Percentiles rank a stretch among this genome's conserved stretches.
phyloP scores from a whole-genome alignment of 2,888 invertebrate species.

The Trypoxylon attenuatum region DNA sequence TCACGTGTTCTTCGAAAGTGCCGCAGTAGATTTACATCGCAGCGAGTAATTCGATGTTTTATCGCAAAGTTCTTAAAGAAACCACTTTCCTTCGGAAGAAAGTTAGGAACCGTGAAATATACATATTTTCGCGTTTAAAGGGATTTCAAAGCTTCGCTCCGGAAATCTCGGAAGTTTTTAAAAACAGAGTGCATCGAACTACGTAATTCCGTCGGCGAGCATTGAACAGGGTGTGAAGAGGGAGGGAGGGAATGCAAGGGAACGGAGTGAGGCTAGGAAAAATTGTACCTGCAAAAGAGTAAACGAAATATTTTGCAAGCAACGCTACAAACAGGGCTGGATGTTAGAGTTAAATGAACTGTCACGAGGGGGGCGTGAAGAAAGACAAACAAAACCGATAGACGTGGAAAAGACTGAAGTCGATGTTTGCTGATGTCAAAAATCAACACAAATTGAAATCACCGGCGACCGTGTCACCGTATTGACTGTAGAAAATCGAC shows the following conservation, averaged over 20 bases:
- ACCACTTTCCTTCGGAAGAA: no score
- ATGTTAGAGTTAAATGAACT: slow-evolving; percentile 69
- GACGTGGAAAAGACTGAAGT: slow-evolving; percentile 55
- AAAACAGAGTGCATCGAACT: slow-evolving; percentile 5
- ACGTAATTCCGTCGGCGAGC: slow-evolving; percentile 13
- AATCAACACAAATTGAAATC: slow-evolving; percentile 73
- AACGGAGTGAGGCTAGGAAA: background rate
- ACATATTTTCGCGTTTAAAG: slow-evolving; percentile 29
- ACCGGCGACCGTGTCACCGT: slow-evolving; percentile 51
- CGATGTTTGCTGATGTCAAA: slow-evolving; percentile 71
- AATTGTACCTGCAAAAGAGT: slow-evolving; percentile 36
- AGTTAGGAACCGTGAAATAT: slow-evolving; percentile 18
- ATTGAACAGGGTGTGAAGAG: background rate
- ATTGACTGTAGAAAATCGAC: slow-evolving; percentile 63
- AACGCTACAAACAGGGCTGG: slow-evolving; percentile 62
- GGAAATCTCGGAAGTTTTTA: slow-evolving; percentile 12
- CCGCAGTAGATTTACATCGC: no score
- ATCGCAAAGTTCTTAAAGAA: no score
- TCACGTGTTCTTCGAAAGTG: no score
- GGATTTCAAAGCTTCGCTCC: slow-evolving; percentile 13
- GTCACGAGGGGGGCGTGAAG: slow-evolving; percentile 56
- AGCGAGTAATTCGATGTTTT: no score
- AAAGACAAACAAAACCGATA: slow-evolving; percentile 65
- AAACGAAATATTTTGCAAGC: slow-evolving; percentile 67
- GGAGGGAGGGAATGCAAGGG: background rate